Evolutionary conservation across 2,888 invertebrate species (phyloP).

Genomic region (Lottia gigantea): DNA sequence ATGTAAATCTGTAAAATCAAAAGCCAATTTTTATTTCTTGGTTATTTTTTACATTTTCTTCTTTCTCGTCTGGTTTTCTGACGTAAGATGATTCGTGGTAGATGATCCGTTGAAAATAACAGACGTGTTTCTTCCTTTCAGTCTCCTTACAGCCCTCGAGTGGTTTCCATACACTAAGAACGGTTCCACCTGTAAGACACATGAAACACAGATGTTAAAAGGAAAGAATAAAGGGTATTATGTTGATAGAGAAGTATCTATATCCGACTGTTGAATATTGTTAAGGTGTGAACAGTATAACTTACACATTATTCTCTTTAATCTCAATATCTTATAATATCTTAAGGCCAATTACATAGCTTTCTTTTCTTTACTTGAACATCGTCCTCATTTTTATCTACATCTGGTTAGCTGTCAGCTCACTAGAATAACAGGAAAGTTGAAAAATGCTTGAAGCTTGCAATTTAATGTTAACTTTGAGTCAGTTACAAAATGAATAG

Average conservation of each 20-base stretch:
- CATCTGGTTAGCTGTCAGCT: not conserved
- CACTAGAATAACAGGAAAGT: not conserved
- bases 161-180: conserved; percentile 1
- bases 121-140: not conserved
- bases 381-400: not conserved
- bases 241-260: not conserved
- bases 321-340: not conserved
- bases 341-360: not conserved
- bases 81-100: conserved; percentile 3
- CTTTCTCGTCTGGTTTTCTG: not conserved
- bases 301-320: not conserved
- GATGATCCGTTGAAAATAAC: conserved; percentile 1
- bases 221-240: not conserved
- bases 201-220: not conserved
- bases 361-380: not conserved
- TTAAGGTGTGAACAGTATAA: not conserved
- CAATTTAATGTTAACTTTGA: too few species aligned
- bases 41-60: not conserved
- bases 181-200: not conserved
- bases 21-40: not conserved
- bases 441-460: too few species aligned
- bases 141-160: not conserved
- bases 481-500: too few species aligned
- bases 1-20: not conserved
- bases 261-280: not conserved